These are phyloP conservation scores for Notodonta ziczac DNA, from an alignment of 2,888 invertebrate species.

Conservation along the genomic window DNA sequence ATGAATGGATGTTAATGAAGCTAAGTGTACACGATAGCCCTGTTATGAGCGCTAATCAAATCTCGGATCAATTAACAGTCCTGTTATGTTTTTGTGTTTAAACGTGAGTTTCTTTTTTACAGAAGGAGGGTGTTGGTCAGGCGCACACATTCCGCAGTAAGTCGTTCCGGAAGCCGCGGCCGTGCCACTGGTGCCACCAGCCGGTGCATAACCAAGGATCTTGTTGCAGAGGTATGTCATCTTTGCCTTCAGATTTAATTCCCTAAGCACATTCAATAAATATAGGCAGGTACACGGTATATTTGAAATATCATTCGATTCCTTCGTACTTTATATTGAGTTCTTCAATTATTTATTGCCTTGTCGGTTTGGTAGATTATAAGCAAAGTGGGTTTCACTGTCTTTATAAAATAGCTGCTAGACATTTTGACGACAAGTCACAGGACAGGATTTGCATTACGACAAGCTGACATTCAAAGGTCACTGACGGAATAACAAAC, in stretches of 20 bases:
- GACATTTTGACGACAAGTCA: neutral
- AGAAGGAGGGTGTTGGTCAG: constrained; percentile 88
- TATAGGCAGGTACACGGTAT: too few relatives aligned
- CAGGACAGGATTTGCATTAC: constrained; percentile 21
- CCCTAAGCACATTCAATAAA: too few relatives aligned
- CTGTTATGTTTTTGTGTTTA: neutral
- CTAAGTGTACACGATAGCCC: too few relatives aligned
- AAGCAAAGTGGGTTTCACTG: too few relatives aligned
- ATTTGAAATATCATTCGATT: too few relatives aligned
- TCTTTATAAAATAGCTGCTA: too few relatives aligned
- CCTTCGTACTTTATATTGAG: too few relatives aligned
- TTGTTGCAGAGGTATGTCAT: constrained; percentile 89
- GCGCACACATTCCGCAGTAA: constrained; percentile 91
- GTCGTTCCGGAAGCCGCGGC: constrained; percentile 89
- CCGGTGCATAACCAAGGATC: constrained; percentile 90
- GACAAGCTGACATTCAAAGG: constrained; percentile 60
- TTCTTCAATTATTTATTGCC: too few relatives aligned
- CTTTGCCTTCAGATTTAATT: neutral
- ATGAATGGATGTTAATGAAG: too few relatives aligned
- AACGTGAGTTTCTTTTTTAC: constrained; percentile 59
- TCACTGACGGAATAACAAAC: constrained; percentile 47
- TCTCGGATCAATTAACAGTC: neutral
- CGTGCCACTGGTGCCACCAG: constrained; percentile 92
- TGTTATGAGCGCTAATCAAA: neutral
- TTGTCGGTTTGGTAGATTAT: too few relatives aligned